These are phyloP conservation scores for Rhamnusium bicolor DNA, from an alignment of 2,888 invertebrate genomes.

Conservation along the genomic window DNA sequence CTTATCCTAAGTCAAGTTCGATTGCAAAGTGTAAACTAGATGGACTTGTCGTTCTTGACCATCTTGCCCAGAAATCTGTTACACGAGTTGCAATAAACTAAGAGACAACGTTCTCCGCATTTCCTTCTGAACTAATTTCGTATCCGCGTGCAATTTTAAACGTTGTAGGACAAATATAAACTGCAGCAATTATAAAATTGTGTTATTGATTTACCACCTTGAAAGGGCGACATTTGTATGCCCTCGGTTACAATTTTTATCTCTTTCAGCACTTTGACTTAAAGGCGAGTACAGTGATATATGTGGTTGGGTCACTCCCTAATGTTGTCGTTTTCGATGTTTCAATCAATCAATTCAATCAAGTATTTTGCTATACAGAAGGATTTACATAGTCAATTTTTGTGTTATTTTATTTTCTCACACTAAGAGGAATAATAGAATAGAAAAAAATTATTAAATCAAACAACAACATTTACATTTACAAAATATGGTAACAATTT, in stretches of 20 bases:
- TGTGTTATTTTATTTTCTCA: too few species aligned
- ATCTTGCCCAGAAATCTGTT: not conserved
- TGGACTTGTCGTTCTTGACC: constrained; percentile 23
- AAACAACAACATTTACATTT: too few species aligned
- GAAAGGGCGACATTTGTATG: not conserved
- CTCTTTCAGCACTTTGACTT: not conserved
- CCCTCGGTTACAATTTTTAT: not conserved
- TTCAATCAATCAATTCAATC: too few species aligned
- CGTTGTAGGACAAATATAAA: not conserved
- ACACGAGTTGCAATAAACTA: not conserved
- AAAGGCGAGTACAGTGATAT: not conserved
- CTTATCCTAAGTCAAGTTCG: constrained; percentile 5
- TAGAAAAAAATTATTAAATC: too few species aligned
- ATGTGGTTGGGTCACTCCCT: not conserved
- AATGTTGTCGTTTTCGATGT: too few species aligned
- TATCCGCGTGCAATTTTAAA: not conserved
- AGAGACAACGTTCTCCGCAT: not conserved
- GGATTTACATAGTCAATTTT: too few species aligned
- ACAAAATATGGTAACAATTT: too few species aligned
- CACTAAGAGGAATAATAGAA: too few species aligned
- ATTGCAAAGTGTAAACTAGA: constrained; percentile 2
- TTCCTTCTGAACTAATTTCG: constrained; percentile 11
- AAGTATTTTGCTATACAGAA: too few species aligned
- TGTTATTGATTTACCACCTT: not conserved
- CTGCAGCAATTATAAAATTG: not conserved